A percentile compares a stretch with the other conserved stretches of the same genome.
These are phyloP conservation scores for Peromyscus nudipes DNA, from an alignment of 2,797 vertebrate species.

Conservation along the genomic window DNA sequence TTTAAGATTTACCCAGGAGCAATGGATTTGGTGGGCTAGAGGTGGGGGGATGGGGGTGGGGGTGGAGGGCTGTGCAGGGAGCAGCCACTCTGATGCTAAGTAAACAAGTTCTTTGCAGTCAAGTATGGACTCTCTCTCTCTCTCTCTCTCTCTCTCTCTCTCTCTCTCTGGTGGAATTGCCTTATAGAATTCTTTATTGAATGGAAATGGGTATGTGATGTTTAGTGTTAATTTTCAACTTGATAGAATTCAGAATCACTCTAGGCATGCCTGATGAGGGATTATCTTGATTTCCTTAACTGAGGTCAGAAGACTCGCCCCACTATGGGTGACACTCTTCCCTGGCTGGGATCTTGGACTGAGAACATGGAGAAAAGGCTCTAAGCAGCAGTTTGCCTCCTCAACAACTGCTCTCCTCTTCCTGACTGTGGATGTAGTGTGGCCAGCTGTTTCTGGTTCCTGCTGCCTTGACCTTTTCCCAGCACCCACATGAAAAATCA, in stretches of 20 bases:
- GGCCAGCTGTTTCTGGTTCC: neutral
- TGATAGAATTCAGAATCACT: neutral
- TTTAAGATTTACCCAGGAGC: neutral
- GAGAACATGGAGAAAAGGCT: no score
- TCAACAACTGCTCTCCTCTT: neutral
- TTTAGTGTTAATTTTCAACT: neutral
- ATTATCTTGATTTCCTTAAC: neutral
- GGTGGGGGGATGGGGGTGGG: neutral
- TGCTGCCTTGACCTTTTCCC: neutral
- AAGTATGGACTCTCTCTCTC: neutral
- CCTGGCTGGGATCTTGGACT: neutral
- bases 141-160: neutral
- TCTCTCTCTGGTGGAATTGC: neutral
- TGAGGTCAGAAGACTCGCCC: neutral
- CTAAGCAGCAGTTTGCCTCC: neutral
- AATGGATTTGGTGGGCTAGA: neutral
- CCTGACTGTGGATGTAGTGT: neutral
- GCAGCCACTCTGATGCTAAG: neutral
- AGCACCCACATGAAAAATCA: neutral
- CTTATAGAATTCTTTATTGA: neutral
- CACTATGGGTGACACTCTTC: neutral
- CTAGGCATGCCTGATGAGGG: neutral
- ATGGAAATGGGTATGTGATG: neutral
- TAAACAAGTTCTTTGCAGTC: neutral
- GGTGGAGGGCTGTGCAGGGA: neutral